Base-by-base conservation (phyloP, 2,113 vertebrate genomes). In the Neotragus moschatus region DNA sequence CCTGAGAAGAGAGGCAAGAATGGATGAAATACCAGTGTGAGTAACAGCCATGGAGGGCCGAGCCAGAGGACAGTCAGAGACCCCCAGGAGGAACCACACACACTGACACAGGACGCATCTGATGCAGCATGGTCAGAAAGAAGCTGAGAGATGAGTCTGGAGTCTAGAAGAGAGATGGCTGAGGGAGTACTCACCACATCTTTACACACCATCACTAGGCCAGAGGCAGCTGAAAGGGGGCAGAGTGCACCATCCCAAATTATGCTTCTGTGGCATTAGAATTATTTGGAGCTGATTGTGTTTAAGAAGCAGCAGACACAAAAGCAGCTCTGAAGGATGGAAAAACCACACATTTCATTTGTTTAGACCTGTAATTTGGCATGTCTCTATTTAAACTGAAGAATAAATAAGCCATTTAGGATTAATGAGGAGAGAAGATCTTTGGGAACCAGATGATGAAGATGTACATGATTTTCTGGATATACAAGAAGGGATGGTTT, bases 391-490 rank as follows among this genome's bases (percentile, higher is more conserved):
- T 96, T 88, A 88, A 90, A 60, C 0, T 58, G 60, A 95, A 88
- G 58, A 91, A 96, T 23, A 85, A 85, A n/a, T 45, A 92, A 95
- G 77, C 90, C 81, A 92, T 45, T 92, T 92, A 91, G 58, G 90
- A 96, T 94, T 88, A 96, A 92, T 63, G 80, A 88, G 55, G 75
- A 77, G 7, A 45, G 60, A 87, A 96, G 43, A 88, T 80, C n/a
- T 79, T 90, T 60, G 81, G 75, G 96, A 95, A 23, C 51, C 47
- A 88, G 92, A 88, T 82, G 51, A 90, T 95, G 88, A 94, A 56
- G 58, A 85, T 51, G 43, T 61, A 23, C 7, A 17, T 36, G 7
- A 15, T 56, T 92, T 95, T 85, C 84, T 96, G 84, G 77, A 88
- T 47, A 30, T 21, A 73, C 2, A 60, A 58, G 19, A 85, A 84